These are phyloP conservation scores for Tympanuchus pallidicinctus DNA, from an alignment of 2,113 vertebrate genomes.

Conservation along the genomic window DNA sequence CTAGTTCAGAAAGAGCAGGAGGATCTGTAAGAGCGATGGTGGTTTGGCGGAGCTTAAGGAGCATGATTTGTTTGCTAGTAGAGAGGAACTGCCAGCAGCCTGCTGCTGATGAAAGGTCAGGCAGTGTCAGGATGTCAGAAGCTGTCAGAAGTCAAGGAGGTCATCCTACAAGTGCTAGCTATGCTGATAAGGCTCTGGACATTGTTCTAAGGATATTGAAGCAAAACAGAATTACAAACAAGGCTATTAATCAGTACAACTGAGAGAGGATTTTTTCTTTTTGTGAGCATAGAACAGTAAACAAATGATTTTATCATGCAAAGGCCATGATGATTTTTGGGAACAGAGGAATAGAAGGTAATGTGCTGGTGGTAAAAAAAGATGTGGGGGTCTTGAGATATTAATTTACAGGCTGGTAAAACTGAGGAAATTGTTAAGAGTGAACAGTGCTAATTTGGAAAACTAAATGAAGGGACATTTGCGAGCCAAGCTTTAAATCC, in stretches of 20 bases:
- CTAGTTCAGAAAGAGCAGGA: neutral
- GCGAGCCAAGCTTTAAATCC: neutral
- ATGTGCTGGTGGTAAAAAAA: neutral
- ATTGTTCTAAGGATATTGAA: neutral
- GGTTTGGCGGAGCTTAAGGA: neutral
- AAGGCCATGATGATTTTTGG: neutral
- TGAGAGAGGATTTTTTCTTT: neutral
- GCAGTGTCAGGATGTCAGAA: neutral
- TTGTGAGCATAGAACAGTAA: accelerated
- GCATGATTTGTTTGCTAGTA: neutral
- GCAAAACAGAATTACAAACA: neutral
- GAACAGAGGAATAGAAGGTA: neutral
- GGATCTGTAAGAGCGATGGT: neutral
- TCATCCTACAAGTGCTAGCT: neutral
- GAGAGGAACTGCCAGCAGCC: neutral
- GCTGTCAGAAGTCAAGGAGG: neutral
- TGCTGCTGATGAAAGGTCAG: neutral
- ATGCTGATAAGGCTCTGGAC: neutral
- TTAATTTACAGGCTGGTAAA: neutral
- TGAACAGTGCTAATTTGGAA: neutral
- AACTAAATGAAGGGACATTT: neutral
- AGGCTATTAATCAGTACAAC: neutral
- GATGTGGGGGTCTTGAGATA: neutral
- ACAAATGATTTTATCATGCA: neutral
- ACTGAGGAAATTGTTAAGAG: neutral